Base-by-base conservation (phyloP, 2,888 invertebrate species). In the Amaurobius ferox region DNA sequence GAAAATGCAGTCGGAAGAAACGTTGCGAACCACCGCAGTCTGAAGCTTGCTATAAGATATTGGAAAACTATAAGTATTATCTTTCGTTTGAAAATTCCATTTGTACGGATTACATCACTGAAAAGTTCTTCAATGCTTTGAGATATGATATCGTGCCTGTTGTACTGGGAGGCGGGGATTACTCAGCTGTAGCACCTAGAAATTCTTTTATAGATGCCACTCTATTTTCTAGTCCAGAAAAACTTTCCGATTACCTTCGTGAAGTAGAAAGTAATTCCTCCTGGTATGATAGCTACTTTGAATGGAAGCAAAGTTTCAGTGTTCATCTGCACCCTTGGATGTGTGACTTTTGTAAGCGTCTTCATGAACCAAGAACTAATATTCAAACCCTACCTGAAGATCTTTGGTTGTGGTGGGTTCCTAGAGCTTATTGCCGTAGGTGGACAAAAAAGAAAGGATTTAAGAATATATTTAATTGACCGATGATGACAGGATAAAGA, bases 1-100 rank as follows among this genome's bases (percentile, higher is more conserved):
- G 91, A 3, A 89, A 89, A 5, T 91, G 91, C 88, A 91, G 91
- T n/a, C 83, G 89, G 1, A 73, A 88, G 1, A 89, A 89, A 64
- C 66, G 66, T 1, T 88, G 87, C 28, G 48, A 70, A 19, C 87
- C 87, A 0, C 3, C 79, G 0, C 85, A 88, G 44, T 85, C 87
- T 0, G 13, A 70, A 40, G 19, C 29, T 11, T 88, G 88, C 11
- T 87, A 87, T 40, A 28, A 79, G 16, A 40, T 88, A 0, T 23
- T 89, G 19, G 86, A 86, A 11, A 86, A 86, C 30, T 90, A 91
- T 87, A 89, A 89, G 67, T 91, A 90, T 73, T 90, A 90, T 78
- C 78, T 91, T 13, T 88, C 90, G 0, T 90, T 90, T 55, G 90
- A 90, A 86, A 90, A 90, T 83, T 89, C 89, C 0, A 68, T 90